Evolutionary conservation across 1,140 invertebrate genomes (phyloP).

Genomic region (Heliothis virescens): DNA sequence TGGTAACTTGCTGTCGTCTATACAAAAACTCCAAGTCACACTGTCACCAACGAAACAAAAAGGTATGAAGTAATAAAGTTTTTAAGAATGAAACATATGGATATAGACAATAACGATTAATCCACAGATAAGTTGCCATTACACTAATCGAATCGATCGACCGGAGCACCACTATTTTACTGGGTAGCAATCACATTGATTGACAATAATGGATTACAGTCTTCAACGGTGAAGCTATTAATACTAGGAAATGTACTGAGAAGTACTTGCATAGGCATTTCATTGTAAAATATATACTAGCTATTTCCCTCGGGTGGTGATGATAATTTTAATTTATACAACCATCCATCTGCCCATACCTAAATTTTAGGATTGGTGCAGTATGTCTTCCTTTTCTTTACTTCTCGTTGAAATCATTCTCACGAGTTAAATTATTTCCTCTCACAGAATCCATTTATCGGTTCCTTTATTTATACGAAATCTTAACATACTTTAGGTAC

Average conservation of each 20-base stretch:
- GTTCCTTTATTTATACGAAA: too few relatives aligned
- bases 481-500: too few relatives aligned
- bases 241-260: conserved; percentile 1
- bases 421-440: too few relatives aligned
- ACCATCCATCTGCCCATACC: too few relatives aligned
- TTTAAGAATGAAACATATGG: neutral
- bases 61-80: conserved; percentile 5
- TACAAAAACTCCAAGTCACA: too few relatives aligned
- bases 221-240: conserved; percentile 24
- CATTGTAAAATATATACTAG: neutral
- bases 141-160: conserved; percentile 47
- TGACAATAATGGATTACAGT: conserved; percentile 48
- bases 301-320: too few relatives aligned
- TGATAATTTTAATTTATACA: too few relatives aligned
- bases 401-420: too few relatives aligned
- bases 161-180: conserved; percentile 19
- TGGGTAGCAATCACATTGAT: conserved; percentile 47
- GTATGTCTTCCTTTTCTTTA: too few relatives aligned
- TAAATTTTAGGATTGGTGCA: too few relatives aligned
- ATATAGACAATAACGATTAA: conserved; percentile 20
- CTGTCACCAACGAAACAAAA: neutral
- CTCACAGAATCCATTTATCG: too few relatives aligned
- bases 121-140: conserved; percentile 42
- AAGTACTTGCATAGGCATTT: neutral
- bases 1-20: too few relatives aligned